Evolutionary conservation across 2,888 invertebrate genomes (phyloP).

Genomic region (Acanthosoma haemorrhoidale): DNA sequence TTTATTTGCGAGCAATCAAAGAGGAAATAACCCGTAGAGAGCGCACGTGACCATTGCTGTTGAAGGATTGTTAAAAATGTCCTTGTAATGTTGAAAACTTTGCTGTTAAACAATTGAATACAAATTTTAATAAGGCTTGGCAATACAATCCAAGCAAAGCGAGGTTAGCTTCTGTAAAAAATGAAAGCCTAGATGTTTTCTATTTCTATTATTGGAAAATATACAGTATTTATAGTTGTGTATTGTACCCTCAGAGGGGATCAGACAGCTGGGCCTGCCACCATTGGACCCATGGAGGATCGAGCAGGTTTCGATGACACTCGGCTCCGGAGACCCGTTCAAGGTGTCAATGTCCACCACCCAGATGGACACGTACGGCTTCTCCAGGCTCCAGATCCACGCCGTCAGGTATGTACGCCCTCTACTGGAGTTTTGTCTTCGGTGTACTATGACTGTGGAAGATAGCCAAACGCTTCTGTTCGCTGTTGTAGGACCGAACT

Average conservation of each 20-base stretch:
- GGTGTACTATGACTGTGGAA: too few relatives aligned
- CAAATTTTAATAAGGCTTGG: too few relatives aligned
- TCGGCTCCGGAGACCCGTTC: constrained; percentile 41
- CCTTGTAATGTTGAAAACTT: too few relatives aligned
- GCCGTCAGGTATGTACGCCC: constrained; percentile 43
- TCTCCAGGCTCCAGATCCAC: constrained; percentile 41
- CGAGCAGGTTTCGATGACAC: constrained; percentile 41
- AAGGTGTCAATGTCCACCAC: constrained; percentile 41
- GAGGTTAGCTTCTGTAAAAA: too few relatives aligned
- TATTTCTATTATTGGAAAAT: neutral
- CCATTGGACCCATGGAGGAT: constrained; percentile 42
- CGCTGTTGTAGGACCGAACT: constrained; percentile 49
- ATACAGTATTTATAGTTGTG: neutral
- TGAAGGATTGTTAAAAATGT: too few relatives aligned
- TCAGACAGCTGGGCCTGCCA: constrained; percentile 36
- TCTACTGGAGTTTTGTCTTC: too few relatives aligned
- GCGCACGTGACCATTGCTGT: too few relatives aligned
- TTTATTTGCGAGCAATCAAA: too few relatives aligned
- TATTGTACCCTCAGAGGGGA: constrained; percentile 35
- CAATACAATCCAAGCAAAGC: too few relatives aligned
- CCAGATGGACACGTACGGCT: constrained; percentile 42
- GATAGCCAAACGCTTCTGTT: neutral
- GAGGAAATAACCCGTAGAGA: too few relatives aligned
- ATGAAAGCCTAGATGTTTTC: too few relatives aligned
- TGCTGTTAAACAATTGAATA: too few relatives aligned